Evolutionary conservation across 92 coral and sea anemone genomes (phyloP).

Genomic region (Pocillopora grandis): DNA sequence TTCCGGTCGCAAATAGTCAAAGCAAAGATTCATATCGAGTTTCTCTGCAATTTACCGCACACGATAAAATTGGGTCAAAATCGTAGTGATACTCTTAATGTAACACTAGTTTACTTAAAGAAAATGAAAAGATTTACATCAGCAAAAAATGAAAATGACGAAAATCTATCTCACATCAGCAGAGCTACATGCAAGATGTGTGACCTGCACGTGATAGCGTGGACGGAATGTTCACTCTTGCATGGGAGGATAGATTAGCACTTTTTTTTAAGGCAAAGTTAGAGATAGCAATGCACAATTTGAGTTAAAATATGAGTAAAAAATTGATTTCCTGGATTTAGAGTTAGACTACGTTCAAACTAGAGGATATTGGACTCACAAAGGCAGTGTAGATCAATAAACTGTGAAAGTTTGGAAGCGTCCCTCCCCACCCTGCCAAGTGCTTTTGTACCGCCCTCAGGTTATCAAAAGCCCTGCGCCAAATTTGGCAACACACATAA

Average conservation of each 20-base stretch:
- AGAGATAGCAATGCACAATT: no score
- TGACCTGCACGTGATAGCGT: slow-evolving; percentile 16
- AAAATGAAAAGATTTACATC: not conserved
- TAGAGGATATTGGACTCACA: no score
- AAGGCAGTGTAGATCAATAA: not conserved
- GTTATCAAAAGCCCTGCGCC: no score
- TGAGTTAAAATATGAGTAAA: no score
- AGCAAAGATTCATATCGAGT: not conserved
- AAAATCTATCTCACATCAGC: not conserved
- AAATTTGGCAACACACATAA: not conserved
- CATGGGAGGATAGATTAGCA: not conserved
- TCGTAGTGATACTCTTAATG: not conserved
- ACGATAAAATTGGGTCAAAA: not conserved
- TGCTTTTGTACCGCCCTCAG: not conserved
- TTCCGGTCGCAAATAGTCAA: slow-evolving; percentile 2
- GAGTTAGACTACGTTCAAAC: not conserved
- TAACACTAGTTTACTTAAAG: not conserved
- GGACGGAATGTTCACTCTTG: not conserved
- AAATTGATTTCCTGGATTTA: no score
- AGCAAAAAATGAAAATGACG: not conserved
- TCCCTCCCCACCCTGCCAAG: not conserved
- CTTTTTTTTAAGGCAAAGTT: not conserved
- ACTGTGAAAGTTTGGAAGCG: no score
- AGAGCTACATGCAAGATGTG: not conserved
- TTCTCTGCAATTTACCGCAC: not conserved